Base-by-base conservation (phyloP, 2,797 vertebrate species). In the Chromobotia macracanthus region DNA sequence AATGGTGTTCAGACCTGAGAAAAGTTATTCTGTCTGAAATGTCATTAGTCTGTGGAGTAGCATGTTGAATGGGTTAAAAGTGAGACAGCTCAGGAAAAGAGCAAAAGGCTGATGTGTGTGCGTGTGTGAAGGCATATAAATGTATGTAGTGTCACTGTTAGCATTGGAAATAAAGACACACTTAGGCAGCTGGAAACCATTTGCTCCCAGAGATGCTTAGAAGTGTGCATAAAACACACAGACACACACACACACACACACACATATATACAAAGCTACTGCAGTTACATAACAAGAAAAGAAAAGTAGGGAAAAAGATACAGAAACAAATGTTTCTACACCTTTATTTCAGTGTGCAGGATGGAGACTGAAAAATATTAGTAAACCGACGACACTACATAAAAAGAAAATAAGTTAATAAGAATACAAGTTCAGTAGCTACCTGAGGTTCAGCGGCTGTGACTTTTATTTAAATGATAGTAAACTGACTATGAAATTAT, bases 171-270 rank as follows among this genome's bases (percentile, higher is more conserved):
- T 38, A 65, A 82, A 74, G 35, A 3, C 67, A 48, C 66, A 9
- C 72, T 21, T 19, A 9, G 16, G 60, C 84, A 85, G 84, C 84
- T 85, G 84, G 73, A 82, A 85, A 61, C 77, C 82, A 84, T 85
- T 85, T 85, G 53, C 71, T 66, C 44, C 50, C 58, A 74, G 25
- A 81, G 68, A 77, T 83, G 68, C 79, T 85, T 79, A 55, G 56
- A 44, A 74, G 69, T 70, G 41, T 51, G 35, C 31, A 7, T 31
- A 38, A 12, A 51, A 48, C 25, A 64, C 41, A 65, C 56, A 51
- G 5, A 23, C 46, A 48, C 46, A 44, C 41, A 44, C 9, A 60
- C 35, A 63, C 28, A 44, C 6, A n/a, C 4, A 28, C 4, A 28
- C 4, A 12, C 16, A 60, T 11, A 66, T 48, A 68, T 1, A 55